These are phyloP conservation scores for Eustalomyia histrio DNA, from an alignment of 2,888 invertebrate species.

Conservation along the genomic window DNA sequence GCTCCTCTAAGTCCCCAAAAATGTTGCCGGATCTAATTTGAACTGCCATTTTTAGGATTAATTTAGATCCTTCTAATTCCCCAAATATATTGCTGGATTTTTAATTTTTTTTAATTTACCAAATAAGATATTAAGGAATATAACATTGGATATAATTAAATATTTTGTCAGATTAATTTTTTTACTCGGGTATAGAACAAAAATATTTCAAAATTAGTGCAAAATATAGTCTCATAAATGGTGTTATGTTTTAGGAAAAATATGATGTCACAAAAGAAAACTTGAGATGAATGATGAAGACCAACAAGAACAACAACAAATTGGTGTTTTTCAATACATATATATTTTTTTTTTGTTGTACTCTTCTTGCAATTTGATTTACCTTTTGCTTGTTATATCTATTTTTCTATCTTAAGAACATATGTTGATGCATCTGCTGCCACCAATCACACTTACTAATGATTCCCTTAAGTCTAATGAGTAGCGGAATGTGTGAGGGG, in stretches of 20 bases:
- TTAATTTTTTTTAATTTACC: too few relatives aligned
- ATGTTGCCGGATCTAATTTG: too few relatives aligned
- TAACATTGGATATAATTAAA: too few relatives aligned
- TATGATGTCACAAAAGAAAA: constrained; percentile 32
- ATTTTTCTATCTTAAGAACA: constrained; percentile 17
- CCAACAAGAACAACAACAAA: constrained; percentile 32
- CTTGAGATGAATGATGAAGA: constrained; percentile 31
- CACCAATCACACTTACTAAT: constrained; percentile 74
- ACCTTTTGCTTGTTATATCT: constrained; percentile 49
- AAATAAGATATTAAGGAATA: too few relatives aligned
- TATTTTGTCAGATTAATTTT: too few relatives aligned
- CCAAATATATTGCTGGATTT: too few relatives aligned
- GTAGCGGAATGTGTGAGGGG: constrained; percentile 22
- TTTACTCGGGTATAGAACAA: too few relatives aligned
- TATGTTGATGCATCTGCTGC: constrained; percentile 73
- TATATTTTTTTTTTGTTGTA: constrained; percentile 1
- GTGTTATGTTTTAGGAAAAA: background rate
- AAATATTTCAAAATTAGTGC: too few relatives aligned
- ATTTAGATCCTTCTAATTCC: too few relatives aligned
- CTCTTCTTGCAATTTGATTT: constrained; percentile 43
- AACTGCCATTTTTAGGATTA: too few relatives aligned
- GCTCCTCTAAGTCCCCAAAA: too few relatives aligned
- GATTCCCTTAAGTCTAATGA: constrained; percentile 68
- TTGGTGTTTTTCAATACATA: constrained; percentile 22
- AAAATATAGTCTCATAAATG: too few relatives aligned